Percentiles rank a stretch among this genome's conserved stretches.
Evolutionary conservation across 1,140 invertebrate genomes (phyloP).

Genomic region (Zeugodacus cucurbitae): DNA sequence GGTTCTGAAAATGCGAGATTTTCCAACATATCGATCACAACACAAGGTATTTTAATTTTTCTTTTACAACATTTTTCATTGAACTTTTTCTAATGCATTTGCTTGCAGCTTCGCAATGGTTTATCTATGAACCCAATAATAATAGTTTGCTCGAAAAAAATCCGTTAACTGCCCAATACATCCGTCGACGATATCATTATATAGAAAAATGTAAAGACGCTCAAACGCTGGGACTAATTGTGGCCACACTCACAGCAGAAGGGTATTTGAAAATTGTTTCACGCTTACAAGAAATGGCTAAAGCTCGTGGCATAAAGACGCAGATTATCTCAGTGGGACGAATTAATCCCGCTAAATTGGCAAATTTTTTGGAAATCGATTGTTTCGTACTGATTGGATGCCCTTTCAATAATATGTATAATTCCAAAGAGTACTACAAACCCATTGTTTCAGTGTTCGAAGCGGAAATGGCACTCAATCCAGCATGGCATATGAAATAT

Average conservation of each 20-base stretch:
- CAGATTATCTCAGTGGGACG: conserved; percentile 94
- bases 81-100: background rate
- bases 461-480: conserved; percentile 88
- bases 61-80: background rate
- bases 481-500: conserved; percentile 70
- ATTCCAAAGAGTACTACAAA: conserved; percentile 87
- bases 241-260: conserved; percentile 86
- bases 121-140: conserved; percentile 52
- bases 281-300: conserved; percentile 78
- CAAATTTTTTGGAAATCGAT: conserved; percentile 87
- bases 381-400: conserved; percentile 91
- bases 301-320: conserved; percentile 81
- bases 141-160: conserved; percentile 52
- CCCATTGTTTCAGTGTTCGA: conserved; percentile 94
- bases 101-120: conserved; percentile 51
- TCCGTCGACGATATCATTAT: conserved; percentile 84
- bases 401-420: conserved; percentile 86
- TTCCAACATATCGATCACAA: conserved; percentile 69
- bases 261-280: conserved; percentile 84
- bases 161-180: conserved; percentile 67
- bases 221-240: conserved; percentile 84
- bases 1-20: conserved; percentile 68
- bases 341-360: conserved; percentile 90
- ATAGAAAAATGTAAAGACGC: conserved; percentile 92
- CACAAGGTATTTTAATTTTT: conserved; percentile 58